These are phyloP conservation scores for Crotalus viridis DNA, from an alignment of 2,113 vertebrate genomes.

Conservation along the genomic window DNA sequence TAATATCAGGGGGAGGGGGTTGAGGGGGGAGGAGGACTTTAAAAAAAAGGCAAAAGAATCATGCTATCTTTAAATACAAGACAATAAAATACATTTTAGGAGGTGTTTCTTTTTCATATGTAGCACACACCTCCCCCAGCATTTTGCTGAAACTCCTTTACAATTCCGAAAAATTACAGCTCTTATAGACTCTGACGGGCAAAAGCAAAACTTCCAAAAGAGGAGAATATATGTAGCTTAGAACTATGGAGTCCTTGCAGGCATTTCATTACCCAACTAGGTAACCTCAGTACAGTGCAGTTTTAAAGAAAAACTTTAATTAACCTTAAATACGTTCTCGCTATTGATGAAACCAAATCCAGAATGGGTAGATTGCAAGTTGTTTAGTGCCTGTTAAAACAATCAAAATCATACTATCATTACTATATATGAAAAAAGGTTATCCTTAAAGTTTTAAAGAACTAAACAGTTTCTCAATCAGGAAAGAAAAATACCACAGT, in stretches of 20 bases:
- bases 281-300: not conserved
- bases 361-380: constrained; percentile 91
- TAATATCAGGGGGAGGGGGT: not conserved
- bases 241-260: not conserved
- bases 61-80: not conserved
- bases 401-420: not conserved
- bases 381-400: constrained; percentile 88
- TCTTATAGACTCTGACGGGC: not conserved
- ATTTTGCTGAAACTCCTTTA: not conserved
- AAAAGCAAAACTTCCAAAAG: not conserved
- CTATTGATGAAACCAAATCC: constrained; percentile 96
- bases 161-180: not conserved
- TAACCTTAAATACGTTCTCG: constrained; percentile 94
- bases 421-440: constrained; percentile 1
- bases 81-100: not conserved
- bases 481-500: not conserved
- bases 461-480: not conserved
- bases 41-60: not conserved
- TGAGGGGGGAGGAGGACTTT: not conserved
- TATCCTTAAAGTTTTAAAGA: not conserved
- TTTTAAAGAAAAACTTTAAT: not conserved
- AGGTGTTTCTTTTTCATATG: not conserved
- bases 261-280: not conserved
- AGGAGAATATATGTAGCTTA: not conserved
- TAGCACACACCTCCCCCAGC: not conserved